These are phyloP conservation scores for Acrocyrtus sp. DNA, from an alignment of 2,888 invertebrate species.

Conservation along the genomic window DNA sequence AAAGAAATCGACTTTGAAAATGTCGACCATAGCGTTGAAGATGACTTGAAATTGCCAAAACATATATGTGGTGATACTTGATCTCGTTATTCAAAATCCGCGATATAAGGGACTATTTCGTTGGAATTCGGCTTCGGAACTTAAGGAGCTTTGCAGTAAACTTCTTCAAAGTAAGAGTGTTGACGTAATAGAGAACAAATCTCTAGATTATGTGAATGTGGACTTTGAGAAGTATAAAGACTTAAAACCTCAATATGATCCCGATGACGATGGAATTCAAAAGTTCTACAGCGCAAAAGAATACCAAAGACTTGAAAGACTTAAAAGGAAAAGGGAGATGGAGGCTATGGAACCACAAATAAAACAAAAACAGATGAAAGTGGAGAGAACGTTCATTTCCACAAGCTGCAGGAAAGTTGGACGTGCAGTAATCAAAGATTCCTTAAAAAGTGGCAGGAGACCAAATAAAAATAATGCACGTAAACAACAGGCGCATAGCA, in stretches of 20 bases:
- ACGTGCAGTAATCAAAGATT: too few species aligned
- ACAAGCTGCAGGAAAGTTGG: too few species aligned
- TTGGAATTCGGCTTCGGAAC: slow-evolving; percentile 28
- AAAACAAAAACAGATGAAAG: not conserved
- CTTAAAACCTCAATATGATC: slow-evolving; percentile 34
- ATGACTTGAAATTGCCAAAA: slow-evolving; percentile 14
- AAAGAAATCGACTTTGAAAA: not conserved
- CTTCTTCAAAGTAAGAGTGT: slow-evolving; percentile 44
- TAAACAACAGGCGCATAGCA: too few species aligned
- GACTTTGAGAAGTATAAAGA: slow-evolving; percentile 55
- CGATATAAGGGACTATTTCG: slow-evolving; percentile 47
- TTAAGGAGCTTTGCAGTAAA: slow-evolving; percentile 29
- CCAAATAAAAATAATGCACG: too few species aligned
- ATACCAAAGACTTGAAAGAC: not conserved
- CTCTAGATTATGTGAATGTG: slow-evolving; percentile 42
- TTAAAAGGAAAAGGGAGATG: not conserved
- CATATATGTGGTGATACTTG: slow-evolving; percentile 40
- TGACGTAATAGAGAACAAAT: slow-evolving; percentile 45
- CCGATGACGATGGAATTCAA: slow-evolving; percentile 57
- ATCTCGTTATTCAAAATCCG: slow-evolving; percentile 45
- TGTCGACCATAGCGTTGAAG: not conserved
- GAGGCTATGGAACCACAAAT: not conserved
- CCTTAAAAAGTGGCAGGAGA: too few species aligned
- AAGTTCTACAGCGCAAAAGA: slow-evolving; percentile 44
- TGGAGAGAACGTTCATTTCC: not conserved